A percentile compares a stretch with the other conserved stretches of the same genome.
Conservation (phyloP, 35 echinoderm and acorn worm species). For the Lytechinus variegatus region DNA sequence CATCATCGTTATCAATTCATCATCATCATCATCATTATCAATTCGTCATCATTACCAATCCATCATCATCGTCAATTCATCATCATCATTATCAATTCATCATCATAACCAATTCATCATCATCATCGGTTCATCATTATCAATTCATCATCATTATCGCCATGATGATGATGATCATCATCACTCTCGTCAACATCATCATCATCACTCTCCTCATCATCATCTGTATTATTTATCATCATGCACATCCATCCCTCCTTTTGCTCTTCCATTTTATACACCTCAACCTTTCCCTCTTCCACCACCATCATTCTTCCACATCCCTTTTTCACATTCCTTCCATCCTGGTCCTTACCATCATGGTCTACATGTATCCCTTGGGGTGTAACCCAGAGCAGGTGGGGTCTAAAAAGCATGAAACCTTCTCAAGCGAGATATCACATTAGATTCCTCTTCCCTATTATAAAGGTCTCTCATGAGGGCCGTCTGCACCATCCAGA, state of each 20-base stretch:
- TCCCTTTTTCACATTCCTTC: neutral
- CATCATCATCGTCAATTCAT: too few relatives aligned
- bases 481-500: too few relatives aligned
- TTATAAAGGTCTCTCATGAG: too few relatives aligned
- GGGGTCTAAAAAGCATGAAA: constrained; percentile 32
- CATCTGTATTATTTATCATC: neutral
- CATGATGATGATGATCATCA: too few relatives aligned
- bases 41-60: too few relatives aligned
- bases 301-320: neutral
- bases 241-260: neutral
- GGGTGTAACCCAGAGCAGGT: constrained; percentile 9
- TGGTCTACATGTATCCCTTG: neutral
- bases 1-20: too few relatives aligned
- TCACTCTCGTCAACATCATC: neutral
- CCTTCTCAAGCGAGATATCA: neutral
- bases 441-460: neutral
- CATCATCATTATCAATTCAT: too few relatives aligned
- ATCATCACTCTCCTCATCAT: neutral
- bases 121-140: too few relatives aligned
- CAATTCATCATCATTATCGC: too few relatives aligned
- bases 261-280: neutral
- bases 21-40: too few relatives aligned
- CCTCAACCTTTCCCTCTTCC: neutral
- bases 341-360: neutral
- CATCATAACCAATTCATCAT: too few relatives aligned